phyloP scores from a whole-genome alignment of 2,888 invertebrate genomes.

The Prionchulus punctatus region DNA sequence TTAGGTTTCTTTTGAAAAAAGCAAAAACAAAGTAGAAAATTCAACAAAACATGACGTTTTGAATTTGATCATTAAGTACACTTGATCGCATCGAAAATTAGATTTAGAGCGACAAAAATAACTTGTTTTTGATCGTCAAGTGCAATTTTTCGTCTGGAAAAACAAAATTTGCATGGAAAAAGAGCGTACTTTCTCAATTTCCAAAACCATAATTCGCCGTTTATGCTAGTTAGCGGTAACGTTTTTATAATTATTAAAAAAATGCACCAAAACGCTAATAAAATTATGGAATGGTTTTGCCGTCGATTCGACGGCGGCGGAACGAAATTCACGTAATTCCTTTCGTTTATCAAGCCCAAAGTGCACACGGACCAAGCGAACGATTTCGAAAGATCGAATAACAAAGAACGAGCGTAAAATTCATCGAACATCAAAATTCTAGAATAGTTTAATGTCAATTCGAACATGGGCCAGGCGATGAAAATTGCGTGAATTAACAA shows the following conservation, averaged over 20 bases:
- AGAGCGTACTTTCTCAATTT: slow-evolving; percentile 4
- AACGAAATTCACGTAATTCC: slow-evolving; percentile 10
- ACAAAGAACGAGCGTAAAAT: neutral
- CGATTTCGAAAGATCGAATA: neutral
- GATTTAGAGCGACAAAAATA: no score
- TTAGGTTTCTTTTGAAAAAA: neutral
- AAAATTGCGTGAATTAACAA: neutral
- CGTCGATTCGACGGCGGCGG: slow-evolving; percentile 4
- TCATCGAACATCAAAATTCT: neutral
- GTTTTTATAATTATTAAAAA: neutral
- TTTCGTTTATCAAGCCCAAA: neutral
- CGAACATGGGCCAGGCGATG: neutral
- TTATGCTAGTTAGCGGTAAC: slow-evolving; percentile 7
- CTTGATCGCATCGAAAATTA: no score
- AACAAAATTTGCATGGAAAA: neutral
- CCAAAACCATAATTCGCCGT: slow-evolving; percentile 12
- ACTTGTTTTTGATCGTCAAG: no score
- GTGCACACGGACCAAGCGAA: neutral
- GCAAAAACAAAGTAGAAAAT: no score
- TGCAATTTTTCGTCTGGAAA: no score
- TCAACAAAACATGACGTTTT: no score
- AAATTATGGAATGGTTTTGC: slow-evolving; percentile 7
- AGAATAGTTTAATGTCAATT: neutral
- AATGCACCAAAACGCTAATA: slow-evolving; percentile 10
- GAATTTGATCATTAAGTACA: no score